Evolutionary conservation across 2,888 invertebrate species (phyloP).

Genomic region (Cepaea hortensis): DNA sequence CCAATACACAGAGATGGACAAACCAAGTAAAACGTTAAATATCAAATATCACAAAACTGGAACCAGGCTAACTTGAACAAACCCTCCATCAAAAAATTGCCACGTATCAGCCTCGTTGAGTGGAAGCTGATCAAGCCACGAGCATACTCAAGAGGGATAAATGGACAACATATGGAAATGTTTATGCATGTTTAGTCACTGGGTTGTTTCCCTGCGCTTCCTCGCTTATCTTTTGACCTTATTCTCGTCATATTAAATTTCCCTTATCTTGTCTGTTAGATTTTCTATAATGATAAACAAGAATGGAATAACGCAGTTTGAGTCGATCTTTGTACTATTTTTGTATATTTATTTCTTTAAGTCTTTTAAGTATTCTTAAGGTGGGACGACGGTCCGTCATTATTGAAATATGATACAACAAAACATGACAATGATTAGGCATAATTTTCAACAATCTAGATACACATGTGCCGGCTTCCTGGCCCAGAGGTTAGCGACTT

Average conservation of each 20-base stretch:
- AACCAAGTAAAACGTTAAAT: background rate
- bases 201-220: background rate
- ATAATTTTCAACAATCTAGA: too few species aligned
- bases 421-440: too few species aligned
- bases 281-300: background rate
- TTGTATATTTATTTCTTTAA: background rate
- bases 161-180: background rate
- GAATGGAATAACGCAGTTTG: background rate
- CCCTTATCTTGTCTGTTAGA: background rate
- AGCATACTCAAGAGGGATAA: background rate
- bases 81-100: slow-evolving; percentile 5
- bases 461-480: too few species aligned
- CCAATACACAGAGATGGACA: background rate
- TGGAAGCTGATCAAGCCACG: slow-evolving; percentile 19
- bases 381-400: background rate
- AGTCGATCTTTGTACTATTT: background rate
- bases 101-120: background rate
- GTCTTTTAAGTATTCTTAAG: background rate
- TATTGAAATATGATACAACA: background rate
- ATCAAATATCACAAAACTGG: slow-evolving; percentile 4
- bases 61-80: background rate
- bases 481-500: too few species aligned
- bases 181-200: background rate
- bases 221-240: background rate
- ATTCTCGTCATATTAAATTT: background rate